These are phyloP conservation scores for Oreonectes daqikongensis DNA, from an alignment of 2,797 vertebrate species.

Conservation along the genomic window DNA sequence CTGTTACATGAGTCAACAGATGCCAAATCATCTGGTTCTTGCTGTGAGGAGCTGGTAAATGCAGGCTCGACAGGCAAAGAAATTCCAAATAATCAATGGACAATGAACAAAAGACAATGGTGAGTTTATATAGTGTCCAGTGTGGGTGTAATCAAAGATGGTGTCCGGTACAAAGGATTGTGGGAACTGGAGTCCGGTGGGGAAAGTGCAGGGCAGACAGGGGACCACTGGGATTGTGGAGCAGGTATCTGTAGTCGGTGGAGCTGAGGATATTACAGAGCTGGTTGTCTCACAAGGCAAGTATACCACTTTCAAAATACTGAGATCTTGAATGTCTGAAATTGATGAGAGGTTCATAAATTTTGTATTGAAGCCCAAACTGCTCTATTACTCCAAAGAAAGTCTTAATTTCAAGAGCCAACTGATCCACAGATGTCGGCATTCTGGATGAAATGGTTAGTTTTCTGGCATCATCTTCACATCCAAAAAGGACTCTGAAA, in stretches of 20 bases:
- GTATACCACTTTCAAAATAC: constrained; percentile 25
- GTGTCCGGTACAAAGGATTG: too few species aligned
- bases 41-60: constrained; percentile 24
- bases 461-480: constrained; percentile 8
- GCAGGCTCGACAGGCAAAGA: too few species aligned
- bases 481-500: constrained; percentile 27
- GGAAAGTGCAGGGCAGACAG: too few species aligned
- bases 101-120: too few species aligned
- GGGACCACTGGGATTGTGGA: constrained; percentile 22
- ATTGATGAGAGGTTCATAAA: constrained; percentile 20
- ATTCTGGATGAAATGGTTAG: neutral
- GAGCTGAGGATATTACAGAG: neutral
- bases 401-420: neutral
- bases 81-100: too few species aligned
- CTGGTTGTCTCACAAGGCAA: constrained; percentile 25
- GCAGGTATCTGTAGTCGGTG: neutral
- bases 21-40: constrained; percentile 7
- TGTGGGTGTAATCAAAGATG: too few species aligned
- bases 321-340: constrained; percentile 13
- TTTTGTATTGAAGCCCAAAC: constrained; percentile 19
- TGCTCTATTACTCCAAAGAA: neutral
- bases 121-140: too few species aligned
- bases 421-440: neutral
- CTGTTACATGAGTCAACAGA: neutral
- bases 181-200: too few species aligned